Percentiles rank a stretch among this genome's conserved stretches.
phyloP scores from a whole-genome alignment of 2,888 invertebrate genomes.

The Thalpophila matura region DNA sequence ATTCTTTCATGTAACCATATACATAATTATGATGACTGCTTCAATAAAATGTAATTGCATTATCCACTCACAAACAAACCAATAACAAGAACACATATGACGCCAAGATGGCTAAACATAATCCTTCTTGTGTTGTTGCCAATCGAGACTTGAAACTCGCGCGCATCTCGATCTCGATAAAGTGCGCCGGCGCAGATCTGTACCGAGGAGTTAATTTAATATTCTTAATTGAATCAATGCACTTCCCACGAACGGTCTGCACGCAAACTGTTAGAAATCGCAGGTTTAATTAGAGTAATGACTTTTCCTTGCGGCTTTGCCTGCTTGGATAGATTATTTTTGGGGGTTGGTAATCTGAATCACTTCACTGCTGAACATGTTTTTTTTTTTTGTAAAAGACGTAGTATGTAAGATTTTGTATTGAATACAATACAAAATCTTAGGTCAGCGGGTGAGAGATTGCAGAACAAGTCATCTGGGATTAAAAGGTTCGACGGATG shows the following conservation, averaged over 20 bases:
- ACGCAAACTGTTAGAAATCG: slow-evolving; percentile 68
- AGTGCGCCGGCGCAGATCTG: slow-evolving; percentile 63
- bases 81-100: slow-evolving; percentile 55
- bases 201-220: slow-evolving; percentile 75
- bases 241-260: slow-evolving; percentile 76
- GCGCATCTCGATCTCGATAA: slow-evolving; percentile 73
- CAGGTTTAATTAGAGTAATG: slow-evolving; percentile 47
- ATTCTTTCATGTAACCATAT: slow-evolving; percentile 6
- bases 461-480: too few species aligned
- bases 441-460: too few species aligned
- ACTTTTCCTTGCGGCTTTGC: slow-evolving; percentile 7
- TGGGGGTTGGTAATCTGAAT: background rate
- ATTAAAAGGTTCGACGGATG: background rate
- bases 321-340: background rate
- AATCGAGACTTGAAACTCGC: slow-evolving; percentile 75
- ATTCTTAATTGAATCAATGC: slow-evolving; percentile 78
- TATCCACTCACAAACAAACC: slow-evolving; percentile 55
- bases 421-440: too few species aligned
- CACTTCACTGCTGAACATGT: too few species aligned
- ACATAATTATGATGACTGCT: too few species aligned
- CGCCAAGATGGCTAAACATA: slow-evolving; percentile 57
- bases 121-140: slow-evolving; percentile 63
- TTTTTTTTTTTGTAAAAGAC: too few species aligned
- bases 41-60: slow-evolving; percentile 56
- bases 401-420: too few species aligned